Evolutionary conservation across 2,113 vertebrate genomes (phyloP).

Genomic region (Ceyx cyanopectus): DNA sequence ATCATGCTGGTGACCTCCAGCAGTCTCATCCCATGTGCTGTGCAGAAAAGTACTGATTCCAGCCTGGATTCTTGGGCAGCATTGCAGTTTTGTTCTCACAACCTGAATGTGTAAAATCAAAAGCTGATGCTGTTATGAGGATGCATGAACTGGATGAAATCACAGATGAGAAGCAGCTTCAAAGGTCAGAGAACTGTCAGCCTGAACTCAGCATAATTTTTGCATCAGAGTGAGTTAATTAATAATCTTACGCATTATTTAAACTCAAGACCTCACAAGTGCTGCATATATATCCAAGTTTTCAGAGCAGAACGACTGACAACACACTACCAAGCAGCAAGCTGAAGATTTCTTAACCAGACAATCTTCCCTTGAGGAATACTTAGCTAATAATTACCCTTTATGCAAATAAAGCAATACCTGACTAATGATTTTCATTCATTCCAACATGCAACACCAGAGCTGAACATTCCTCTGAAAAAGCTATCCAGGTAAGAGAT

Average conservation of each 20-base stretch:
- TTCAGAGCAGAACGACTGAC: neutral
- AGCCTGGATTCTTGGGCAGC: neutral
- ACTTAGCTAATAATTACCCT: slow-evolving; percentile 46
- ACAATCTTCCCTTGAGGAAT: neutral
- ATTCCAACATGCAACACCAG: neutral
- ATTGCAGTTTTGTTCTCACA: neutral
- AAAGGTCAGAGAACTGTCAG: slow-evolving; percentile 57
- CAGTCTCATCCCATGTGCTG: neutral
- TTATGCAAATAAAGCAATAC: slow-evolving; percentile 29
- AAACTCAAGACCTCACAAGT: slow-evolving; percentile 28
- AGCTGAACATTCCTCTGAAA: neutral
- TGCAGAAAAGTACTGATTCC: neutral
- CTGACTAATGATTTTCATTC: slow-evolving; percentile 37
- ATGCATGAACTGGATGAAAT: neutral
- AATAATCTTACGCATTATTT: slow-evolving; percentile 58
- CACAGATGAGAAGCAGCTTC: slow-evolving; percentile 2
- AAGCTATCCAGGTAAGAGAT: slow-evolving; percentile 44
- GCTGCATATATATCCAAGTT: neutral
- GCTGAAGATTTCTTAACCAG: neutral
- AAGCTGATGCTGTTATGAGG: neutral
- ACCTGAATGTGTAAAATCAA: neutral
- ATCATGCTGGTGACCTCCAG: neutral
- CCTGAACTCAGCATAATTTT: slow-evolving; percentile 58
- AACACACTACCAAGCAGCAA: neutral
- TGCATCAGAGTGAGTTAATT: slow-evolving; percentile 57